Base-by-base conservation (phyloP, 2,797 vertebrate species). In the Macroramphosus scolopax region DNA sequence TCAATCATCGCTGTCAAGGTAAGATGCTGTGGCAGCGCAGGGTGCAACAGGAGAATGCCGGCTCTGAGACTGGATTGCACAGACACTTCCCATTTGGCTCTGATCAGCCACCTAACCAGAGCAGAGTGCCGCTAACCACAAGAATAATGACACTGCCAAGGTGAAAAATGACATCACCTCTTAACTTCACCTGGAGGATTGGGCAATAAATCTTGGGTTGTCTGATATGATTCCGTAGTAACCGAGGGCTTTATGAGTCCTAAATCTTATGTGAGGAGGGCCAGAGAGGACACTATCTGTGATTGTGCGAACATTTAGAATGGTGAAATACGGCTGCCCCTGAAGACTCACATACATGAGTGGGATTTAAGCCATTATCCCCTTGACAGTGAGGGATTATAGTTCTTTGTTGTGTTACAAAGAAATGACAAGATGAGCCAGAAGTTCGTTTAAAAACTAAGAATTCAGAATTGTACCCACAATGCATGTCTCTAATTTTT, bases 111-210 rank as follows among this genome's bases (percentile, higher is more conserved):
- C 75, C 87, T 88, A 84, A 87, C 87, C 81, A 75, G 82, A 83
- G 78, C 71, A 80, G 80, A 87, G 82, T 54, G 80, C 80, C 66
- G 75, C 84, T 89, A 89, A 89, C 85, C 82, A 81, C 73, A 88
- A 89, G 90, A 92, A 86, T 88, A 89, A 91, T 89, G 82, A 77
- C 78, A 55, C 86, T 89, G 87, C 84, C 88, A 89, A 77, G 82
- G 84, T 90, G 89, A 91, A 89, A 89, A 90, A 90, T 86, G 85
- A 89, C 84, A 89, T 86, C 83, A 83, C 80, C 75, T 85, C 86
- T 86, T 86, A 87, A 80, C 82, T 85, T 88, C 83, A 88, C 84
- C 83, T 85, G 71, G 77, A 87, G 80, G 87, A 89, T 86, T 87
- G 82, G 85, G 78, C 83, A 76, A 89, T 88, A 85, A 86, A 89